Evolutionary conservation across 2,888 invertebrate genomes (phyloP).

Genomic region (Amiota communis): DNA sequence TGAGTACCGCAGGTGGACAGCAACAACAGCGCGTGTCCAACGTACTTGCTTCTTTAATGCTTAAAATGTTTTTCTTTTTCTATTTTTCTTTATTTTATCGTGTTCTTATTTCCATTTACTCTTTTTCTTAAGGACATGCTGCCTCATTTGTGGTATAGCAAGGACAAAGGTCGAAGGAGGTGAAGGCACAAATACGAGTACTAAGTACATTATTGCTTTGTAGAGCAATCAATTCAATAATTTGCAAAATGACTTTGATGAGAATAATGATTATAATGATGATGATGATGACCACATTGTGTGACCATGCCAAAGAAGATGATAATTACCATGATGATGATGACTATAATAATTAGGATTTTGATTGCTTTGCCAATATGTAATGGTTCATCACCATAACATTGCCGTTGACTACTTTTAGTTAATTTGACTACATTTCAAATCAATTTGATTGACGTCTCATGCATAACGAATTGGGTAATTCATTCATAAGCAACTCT

Average conservation of each 20-base stretch:
- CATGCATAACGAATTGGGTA: conserved; percentile 7
- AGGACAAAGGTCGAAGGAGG: background rate
- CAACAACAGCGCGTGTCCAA: conserved; percentile 30
- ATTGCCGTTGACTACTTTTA: conserved; percentile 1
- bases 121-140: background rate
- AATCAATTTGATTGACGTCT: conserved; percentile 7
- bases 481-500: background rate
- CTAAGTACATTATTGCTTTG: background rate
- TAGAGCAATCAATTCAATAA: conserved; percentile 16
- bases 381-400: no score
- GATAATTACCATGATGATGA: background rate
- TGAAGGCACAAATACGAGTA: background rate
- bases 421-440: background rate
- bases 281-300: background rate
- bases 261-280: background rate
- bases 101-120: conserved; percentile 10
- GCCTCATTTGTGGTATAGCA: background rate
- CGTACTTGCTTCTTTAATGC: conserved; percentile 58
- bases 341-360: background rate
- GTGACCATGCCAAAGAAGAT: background rate
- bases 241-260: conserved; percentile 8
- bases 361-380: no score
- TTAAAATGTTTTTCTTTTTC: conserved; percentile 45
- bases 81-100: background rate
- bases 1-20: background rate